Conservation (phyloP, 1,140 invertebrate genomes). For the Zaprionus nigranus region DNA sequence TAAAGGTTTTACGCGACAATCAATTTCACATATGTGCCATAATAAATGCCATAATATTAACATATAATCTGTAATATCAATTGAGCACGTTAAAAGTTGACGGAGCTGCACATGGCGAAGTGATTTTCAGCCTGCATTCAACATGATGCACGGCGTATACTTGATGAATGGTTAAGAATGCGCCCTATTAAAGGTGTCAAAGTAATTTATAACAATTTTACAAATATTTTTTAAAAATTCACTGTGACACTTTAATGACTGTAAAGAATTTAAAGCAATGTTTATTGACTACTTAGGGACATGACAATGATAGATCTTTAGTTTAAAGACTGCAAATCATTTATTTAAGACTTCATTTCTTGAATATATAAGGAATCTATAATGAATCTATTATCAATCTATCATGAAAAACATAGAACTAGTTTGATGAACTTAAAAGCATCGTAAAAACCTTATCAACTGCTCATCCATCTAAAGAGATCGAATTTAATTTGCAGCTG, state of each 20-base stretch:
- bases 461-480: no score
- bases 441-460: neutral
- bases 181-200: neutral
- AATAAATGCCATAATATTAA: neutral
- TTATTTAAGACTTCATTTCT: no score
- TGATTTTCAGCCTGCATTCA: neutral
- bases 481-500: no score
- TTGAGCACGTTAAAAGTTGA: constrained; percentile 10
- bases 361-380: no score
- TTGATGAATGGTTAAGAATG: constrained; percentile 5
- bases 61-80: constrained; percentile 21
- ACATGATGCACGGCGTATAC: neutral
- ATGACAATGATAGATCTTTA: neutral
- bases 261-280: neutral
- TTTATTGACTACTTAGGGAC: neutral
- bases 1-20: constrained; percentile 20
- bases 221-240: neutral
- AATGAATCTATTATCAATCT: no score
- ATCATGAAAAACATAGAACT: neutral
- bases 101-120: neutral
- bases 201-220: neutral
- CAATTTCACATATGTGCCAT: constrained; percentile 30
- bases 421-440: neutral
- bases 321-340: neutral
- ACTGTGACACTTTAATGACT: neutral